Conservation (phyloP, 2,113 vertebrate genomes). For the Thoracochromis brauschi region DNA sequence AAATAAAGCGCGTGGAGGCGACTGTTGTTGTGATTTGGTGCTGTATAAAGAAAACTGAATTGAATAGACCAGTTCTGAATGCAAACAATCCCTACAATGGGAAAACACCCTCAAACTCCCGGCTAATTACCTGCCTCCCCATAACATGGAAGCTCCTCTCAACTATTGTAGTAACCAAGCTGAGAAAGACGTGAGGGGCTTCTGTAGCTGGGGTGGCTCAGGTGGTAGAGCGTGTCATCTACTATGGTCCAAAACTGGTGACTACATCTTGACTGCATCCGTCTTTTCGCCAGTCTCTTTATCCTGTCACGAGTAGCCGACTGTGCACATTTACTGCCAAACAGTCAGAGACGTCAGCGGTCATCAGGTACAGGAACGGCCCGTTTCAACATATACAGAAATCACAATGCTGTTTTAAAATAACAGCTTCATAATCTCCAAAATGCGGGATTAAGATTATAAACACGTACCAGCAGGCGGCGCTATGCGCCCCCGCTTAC, state of each 20-base stretch:
- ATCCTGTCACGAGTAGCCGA: background rate
- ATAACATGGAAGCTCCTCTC: background rate
- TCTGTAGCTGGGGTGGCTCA: background rate
- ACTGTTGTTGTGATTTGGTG: background rate
- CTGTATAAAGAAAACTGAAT: background rate
- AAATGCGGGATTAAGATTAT: background rate
- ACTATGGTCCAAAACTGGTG: background rate
- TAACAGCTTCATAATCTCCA: background rate
- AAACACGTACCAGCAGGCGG: background rate
- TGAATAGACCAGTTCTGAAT: background rate
- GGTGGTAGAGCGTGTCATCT: background rate
- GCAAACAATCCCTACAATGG: background rate
- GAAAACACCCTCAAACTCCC: background rate
- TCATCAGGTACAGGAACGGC: background rate
- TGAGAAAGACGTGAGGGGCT: background rate
- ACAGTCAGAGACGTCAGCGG: background rate
- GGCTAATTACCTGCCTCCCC: background rate
- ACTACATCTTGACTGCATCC: background rate
- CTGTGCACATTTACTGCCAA: background rate
- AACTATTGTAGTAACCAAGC: rapidly evolving
- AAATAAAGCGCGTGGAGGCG: background rate
- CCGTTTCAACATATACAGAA: background rate
- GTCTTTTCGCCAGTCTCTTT: background rate
- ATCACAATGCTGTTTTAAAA: background rate
- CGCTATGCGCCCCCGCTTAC: background rate